These are phyloP conservation scores for Gerris lacustris DNA, from an alignment of 2,888 invertebrate species.

Conservation along the genomic window DNA sequence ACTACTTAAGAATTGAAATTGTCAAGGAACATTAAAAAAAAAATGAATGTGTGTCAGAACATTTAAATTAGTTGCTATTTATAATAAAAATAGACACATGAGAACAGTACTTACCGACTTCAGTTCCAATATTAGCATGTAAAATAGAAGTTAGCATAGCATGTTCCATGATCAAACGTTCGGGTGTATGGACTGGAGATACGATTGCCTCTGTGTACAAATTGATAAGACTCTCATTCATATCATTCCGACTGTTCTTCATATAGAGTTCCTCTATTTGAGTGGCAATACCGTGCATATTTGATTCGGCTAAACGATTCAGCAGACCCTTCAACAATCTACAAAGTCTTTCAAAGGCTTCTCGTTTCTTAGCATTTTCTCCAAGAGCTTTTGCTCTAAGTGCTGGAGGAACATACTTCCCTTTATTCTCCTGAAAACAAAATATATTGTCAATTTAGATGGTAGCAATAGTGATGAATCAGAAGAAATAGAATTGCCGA, in stretches of 20 bases:
- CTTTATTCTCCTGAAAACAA: conserved; percentile 29
- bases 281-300: conserved; percentile 68
- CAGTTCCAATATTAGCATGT: conserved; percentile 80
- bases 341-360: conserved; percentile 53
- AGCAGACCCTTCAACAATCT: conserved; percentile 77
- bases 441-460: not conserved
- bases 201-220: conserved; percentile 61
- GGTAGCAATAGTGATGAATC: not conserved
- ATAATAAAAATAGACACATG: no score
- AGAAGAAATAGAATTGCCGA: no score
- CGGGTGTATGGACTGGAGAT: conserved; percentile 49
- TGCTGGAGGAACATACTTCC: conserved; percentile 74
- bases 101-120: conserved; percentile 55
- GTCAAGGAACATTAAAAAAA: no score
- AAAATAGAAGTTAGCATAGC: conserved; percentile 68
- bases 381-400: conserved; percentile 47
- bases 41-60: no score
- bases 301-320: conserved; percentile 75
- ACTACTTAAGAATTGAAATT: no score
- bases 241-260: conserved; percentile 65
- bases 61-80: no score
- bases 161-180: conserved; percentile 70
- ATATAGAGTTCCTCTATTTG: conserved; percentile 67
- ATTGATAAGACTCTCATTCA: conserved; percentile 59
- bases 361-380: conserved; percentile 39